phyloP scores from a whole-genome alignment of 2,113 vertebrate genomes.

The Colistium nudipinnis region DNA sequence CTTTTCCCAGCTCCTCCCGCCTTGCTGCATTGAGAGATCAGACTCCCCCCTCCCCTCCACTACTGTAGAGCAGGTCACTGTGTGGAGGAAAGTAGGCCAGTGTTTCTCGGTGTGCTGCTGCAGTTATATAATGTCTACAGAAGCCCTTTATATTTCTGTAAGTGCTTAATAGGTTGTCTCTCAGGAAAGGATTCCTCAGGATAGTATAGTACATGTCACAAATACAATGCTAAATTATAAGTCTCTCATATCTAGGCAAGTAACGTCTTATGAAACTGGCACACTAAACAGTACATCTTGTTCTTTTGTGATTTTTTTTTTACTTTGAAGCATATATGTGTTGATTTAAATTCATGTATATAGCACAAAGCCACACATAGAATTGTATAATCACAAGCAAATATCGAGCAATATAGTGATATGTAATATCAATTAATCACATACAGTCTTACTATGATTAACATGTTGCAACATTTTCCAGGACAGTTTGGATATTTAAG shows the following conservation, averaged over 20 bases:
- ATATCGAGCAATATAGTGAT: no score
- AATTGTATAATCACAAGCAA: background rate
- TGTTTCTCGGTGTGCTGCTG: slow-evolving; percentile 61
- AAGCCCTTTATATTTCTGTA: slow-evolving; percentile 49
- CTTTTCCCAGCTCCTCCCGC: slow-evolving; percentile 33
- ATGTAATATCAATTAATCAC: no score
- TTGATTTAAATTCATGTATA: background rate
- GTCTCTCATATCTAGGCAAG: background rate
- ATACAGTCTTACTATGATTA: no score
- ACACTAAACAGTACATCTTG: slow-evolving; percentile 51
- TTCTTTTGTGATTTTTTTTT: slow-evolving; percentile 39
- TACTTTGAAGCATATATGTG: background rate
- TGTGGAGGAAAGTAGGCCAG: slow-evolving; percentile 78
- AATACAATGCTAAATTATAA: background rate
- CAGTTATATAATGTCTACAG: slow-evolving; percentile 77
- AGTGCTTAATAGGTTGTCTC: slow-evolving; percentile 9
- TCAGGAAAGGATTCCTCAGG: background rate
- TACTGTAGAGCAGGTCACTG: slow-evolving; percentile 76
- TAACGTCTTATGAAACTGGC: background rate
- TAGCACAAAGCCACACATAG: background rate
- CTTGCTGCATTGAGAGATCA: slow-evolving; percentile 52
- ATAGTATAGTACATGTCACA: background rate
- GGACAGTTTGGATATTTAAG: no score
- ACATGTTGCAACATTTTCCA: no score
- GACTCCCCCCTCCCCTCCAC: slow-evolving; percentile 37